Evolutionary conservation across 2,797 vertebrate genomes (phyloP), one percentile per base, ranked within the genome.

Genomic region (Nasua narica): DNA sequence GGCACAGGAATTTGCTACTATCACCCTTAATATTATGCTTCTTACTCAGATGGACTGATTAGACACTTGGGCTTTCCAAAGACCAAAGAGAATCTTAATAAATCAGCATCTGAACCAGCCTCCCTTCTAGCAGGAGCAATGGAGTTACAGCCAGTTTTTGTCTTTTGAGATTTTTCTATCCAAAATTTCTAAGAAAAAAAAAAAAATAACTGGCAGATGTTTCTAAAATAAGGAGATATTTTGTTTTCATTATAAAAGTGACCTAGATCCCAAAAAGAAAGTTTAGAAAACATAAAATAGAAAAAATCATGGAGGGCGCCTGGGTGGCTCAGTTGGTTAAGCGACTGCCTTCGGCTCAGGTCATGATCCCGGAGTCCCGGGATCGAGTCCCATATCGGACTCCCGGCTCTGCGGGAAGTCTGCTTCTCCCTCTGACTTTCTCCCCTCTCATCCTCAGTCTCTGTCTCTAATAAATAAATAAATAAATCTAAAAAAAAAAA

Each of bases 171-270:
- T 9, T 76, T 82, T 69, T 79, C 43, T 40, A 84, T 35, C 25
- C 74, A 69, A 92, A 87, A 87, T 27, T 77, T 90, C 90, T 54
- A 50, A 87, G 18, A 46, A 56, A 48, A 69, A 56, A 77, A 79
- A 62, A 32, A 86, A 90, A 9, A 37, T 43, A 87, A 87, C 18
- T n/a, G 29, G 11, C 54, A 91, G 58, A 11, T 56, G 35, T 88
- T 85, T 70, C 65, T 40, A 77, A 92, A 87, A 78, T 50, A 86
- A 81, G 14, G 18, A 77, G 3, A 29, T 48, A 37, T 13, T 96
- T 70, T 93, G 43, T 81, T 91, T 95, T 54, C 84, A 32, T 72
- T 50, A 86, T 70, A 87, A 92, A 95, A 62, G 62, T 74, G n/a
- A 82, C n/a, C 27, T 5, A 7, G 67, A 52, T 67, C 27, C 77